Percentiles rank a stretch among this genome's conserved stretches.
Evolutionary conservation across 1,140 invertebrate species (phyloP).

Genomic region (Aphelenchoides avenae): DNA sequence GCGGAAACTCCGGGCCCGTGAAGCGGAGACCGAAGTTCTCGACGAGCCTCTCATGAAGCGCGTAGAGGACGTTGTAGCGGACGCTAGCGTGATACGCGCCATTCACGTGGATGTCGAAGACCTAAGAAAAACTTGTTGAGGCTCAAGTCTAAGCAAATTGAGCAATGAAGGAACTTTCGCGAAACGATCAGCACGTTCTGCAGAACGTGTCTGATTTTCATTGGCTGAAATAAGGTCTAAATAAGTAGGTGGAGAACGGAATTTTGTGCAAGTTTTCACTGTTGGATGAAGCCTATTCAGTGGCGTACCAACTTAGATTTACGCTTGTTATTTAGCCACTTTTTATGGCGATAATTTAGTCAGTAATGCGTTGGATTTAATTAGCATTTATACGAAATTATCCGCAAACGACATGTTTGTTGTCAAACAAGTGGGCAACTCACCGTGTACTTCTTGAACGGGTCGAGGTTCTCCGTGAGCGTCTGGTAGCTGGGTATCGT

Average conservation of each 20-base stretch:
- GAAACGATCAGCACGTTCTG: not conserved
- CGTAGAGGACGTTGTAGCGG: conserved; percentile 36
- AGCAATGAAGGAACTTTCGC: conserved; percentile 5
- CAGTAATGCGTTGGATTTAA: too few species aligned
- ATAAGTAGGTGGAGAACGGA: not conserved
- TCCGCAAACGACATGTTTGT: too few species aligned
- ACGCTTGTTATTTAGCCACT: not conserved
- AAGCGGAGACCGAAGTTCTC: conserved; percentile 45
- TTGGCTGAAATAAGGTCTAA: not conserved
- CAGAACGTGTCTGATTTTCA: not conserved
- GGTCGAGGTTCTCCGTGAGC: conserved; percentile 18
- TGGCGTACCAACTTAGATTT: not conserved
- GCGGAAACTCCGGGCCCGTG: conserved; percentile 37
- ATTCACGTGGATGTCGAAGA: conserved; percentile 44
- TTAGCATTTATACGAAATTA: too few species aligned
- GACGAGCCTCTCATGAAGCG: conserved; percentile 39
- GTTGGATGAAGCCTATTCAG: not conserved
- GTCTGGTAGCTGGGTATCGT: conserved; percentile 20
- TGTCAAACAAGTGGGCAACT: not conserved
- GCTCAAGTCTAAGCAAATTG: conserved; percentile 1
- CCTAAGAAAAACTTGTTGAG: conserved; percentile 18
- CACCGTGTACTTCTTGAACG: conserved; percentile 35
- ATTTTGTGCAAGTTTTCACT: conserved; percentile 3
- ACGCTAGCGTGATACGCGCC: conserved; percentile 46
- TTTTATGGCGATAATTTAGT: too few species aligned